Conservation (phyloP, 1,140 invertebrate genomes). For the Lasioglossum baleicum region DNA sequence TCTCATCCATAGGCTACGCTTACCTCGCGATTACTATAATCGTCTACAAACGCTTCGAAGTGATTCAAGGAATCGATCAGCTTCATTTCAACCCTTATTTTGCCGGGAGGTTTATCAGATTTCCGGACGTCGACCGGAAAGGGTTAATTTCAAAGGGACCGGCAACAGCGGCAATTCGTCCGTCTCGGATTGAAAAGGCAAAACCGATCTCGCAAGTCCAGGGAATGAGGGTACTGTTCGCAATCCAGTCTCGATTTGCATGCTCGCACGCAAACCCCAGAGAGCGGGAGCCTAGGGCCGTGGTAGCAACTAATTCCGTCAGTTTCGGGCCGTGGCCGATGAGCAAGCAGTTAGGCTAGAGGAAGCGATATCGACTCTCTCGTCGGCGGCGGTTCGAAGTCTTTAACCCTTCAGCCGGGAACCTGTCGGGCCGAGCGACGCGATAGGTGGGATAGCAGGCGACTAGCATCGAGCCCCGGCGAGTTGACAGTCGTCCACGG, state of each 20-base stretch:
- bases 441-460: constrained; percentile 54
- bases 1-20: no score
- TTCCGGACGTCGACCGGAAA: no score
- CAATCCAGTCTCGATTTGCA: constrained; percentile 18
- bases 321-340: constrained; percentile 12
- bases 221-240: not conserved
- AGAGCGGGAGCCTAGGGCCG: not conserved
- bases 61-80: no score
- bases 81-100: no score
- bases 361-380: constrained; percentile 28
- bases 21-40: no score
- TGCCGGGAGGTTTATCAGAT: no score
- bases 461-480: constrained; percentile 54
- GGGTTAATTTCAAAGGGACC: no score
- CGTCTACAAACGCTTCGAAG: no score
- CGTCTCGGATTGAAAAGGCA: no score
- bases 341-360: constrained; percentile 24
- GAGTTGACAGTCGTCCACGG: constrained; percentile 58
- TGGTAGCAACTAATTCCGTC: not conserved
- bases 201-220: not conserved
- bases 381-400: not conserved
- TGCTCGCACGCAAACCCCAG: constrained; percentile 3
- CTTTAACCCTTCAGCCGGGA: constrained; percentile 17
- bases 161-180: no score
- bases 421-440: constrained; percentile 16